phyloP scores from a whole-genome alignment of 2,797 vertebrate species.

The Antrozous pallidus region DNA sequence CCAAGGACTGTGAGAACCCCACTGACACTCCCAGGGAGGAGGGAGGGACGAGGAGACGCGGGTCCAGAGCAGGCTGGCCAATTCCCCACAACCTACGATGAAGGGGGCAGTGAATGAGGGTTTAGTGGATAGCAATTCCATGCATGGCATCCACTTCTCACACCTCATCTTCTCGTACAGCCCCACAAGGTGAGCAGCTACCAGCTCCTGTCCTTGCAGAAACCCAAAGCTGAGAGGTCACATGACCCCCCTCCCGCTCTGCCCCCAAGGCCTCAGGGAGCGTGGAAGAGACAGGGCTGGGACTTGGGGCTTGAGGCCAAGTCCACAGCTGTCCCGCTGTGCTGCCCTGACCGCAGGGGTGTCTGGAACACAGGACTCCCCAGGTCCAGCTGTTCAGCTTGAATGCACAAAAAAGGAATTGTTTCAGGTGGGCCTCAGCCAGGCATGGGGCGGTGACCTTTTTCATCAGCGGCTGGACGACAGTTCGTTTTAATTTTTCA shows the following conservation, averaged over 20 bases:
- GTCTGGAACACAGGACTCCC: background rate
- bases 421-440: background rate
- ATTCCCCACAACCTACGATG: background rate
- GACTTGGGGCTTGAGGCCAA: background rate
- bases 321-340: rapidly evolving
- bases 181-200: background rate
- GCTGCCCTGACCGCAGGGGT: background rate
- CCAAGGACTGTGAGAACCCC: background rate
- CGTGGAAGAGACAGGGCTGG: background rate
- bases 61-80: background rate
- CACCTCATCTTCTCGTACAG: background rate
- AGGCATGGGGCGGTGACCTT: background rate
- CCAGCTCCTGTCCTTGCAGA: background rate
- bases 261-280: background rate
- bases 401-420: background rate
- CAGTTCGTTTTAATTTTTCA: slow-evolving; percentile 53
- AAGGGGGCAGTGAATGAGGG: rapidly evolving
- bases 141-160: rapidly evolving
- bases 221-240: background rate
- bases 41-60: background rate
- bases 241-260: background rate
- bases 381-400: background rate
- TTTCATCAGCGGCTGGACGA: slow-evolving; percentile 40
- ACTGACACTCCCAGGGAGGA: background rate
- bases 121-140: rapidly evolving